These are phyloP conservation scores for Pogonocichla stellata DNA, from an alignment of 2,113 vertebrate species.

Conservation along the genomic window DNA sequence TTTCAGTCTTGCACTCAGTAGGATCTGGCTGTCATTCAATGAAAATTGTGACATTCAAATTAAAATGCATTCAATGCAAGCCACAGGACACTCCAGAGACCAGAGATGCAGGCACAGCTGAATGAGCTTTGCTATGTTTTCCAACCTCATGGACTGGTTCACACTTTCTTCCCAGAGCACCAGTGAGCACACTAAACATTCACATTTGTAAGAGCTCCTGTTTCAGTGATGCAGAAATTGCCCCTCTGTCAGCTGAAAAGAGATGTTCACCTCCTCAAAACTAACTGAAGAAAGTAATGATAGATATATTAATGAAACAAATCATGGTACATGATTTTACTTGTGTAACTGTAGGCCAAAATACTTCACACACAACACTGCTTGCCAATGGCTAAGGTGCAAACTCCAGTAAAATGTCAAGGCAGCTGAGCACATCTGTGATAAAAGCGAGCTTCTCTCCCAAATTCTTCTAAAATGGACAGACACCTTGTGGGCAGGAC, in stretches of 20 bases:
- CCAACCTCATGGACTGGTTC: neutral
- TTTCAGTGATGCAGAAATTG: neutral
- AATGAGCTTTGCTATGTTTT: neutral
- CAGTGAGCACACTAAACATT: neutral
- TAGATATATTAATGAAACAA: neutral
- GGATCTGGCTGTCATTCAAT: neutral
- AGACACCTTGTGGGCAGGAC: neutral
- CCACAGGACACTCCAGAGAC: neutral
- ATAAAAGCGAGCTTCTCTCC: accelerated
- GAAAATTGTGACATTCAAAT: neutral
- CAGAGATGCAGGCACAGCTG: neutral
- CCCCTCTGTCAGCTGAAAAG: neutral
- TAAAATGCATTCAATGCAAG: neutral
- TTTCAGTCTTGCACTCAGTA: neutral
- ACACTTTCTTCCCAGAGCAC: neutral
- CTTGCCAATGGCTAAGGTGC: neutral
- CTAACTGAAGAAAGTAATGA: neutral
- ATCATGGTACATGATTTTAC: neutral
- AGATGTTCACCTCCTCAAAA: neutral
- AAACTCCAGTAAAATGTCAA: neutral
- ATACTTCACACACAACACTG: neutral
- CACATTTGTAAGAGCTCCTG: neutral
- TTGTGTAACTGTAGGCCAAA: neutral
- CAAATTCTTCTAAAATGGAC: neutral
- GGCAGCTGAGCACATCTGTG: neutral